phyloP scores from a whole-genome alignment of 1,140 invertebrate genomes.

The Aleiodes sp. region DNA sequence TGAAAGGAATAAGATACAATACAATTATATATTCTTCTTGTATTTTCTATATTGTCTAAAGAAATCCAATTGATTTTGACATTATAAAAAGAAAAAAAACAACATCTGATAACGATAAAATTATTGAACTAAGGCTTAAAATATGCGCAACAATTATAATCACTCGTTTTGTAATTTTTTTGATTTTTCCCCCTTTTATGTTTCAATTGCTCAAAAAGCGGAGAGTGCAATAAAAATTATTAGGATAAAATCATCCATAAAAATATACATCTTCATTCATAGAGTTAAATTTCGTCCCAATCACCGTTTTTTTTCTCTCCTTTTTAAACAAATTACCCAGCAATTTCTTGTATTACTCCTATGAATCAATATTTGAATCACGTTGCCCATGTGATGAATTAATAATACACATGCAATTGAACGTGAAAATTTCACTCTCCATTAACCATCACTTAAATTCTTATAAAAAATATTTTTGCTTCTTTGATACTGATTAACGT shows the following conservation, averaged over 20 bases:
- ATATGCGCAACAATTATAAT: not conserved
- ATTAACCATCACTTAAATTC: not conserved
- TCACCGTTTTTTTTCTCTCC: too few species aligned
- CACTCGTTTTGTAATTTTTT: not conserved
- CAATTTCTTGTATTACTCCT: too few species aligned
- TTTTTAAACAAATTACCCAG: too few species aligned
- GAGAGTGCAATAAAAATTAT: not conserved
- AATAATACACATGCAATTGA: too few species aligned
- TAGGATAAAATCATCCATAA: not conserved
- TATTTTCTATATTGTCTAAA: not conserved
- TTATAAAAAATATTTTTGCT: slow-evolving; percentile 2
- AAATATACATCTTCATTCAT: not conserved
- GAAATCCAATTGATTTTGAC: not conserved
- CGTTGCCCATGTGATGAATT: too few species aligned
- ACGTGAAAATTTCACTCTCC: too few species aligned
- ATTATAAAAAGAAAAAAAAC: not conserved
- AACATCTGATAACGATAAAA: not conserved
- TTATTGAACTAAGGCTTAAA: not conserved
- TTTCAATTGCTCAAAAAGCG: not conserved
- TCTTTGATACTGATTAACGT: not conserved
- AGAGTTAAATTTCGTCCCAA: too few species aligned
- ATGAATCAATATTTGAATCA: too few species aligned
- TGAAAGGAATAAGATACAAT: not conserved
- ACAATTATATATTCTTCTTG: not conserved
- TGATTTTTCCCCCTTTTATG: too few species aligned